Conservation (phyloP, 2,113 vertebrate genomes). For the Nesogale talazaci region DNA sequence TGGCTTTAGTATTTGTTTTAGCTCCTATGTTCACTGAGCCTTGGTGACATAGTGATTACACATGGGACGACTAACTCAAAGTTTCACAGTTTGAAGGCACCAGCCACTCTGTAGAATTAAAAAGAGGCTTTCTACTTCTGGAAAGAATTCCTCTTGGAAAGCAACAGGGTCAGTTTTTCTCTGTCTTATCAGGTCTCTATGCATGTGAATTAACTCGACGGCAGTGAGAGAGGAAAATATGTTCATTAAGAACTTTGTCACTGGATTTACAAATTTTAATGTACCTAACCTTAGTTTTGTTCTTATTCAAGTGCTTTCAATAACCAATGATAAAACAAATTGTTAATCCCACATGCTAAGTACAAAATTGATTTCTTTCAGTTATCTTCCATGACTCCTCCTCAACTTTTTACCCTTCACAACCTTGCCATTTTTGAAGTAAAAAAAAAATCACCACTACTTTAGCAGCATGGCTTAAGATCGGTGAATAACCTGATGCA, state of each 20-base stretch:
- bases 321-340: background rate
- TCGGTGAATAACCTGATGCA: background rate
- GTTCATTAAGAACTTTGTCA: background rate
- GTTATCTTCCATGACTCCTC: background rate
- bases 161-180: too few species aligned
- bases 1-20: background rate
- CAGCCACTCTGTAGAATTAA: too few species aligned
- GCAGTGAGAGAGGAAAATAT: too few species aligned
- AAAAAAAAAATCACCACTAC: background rate
- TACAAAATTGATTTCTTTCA: background rate
- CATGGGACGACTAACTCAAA: too few species aligned
- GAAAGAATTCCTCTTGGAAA: too few species aligned
- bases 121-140: too few species aligned
- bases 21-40: background rate
- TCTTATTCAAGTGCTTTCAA: slow-evolving; percentile 21
- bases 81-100: too few species aligned
- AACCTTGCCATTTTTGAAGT: background rate
- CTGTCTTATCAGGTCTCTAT: too few species aligned
- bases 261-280: background rate
- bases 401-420: background rate
- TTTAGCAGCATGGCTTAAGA: background rate
- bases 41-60: background rate
- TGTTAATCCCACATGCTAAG: background rate
- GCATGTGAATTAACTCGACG: too few species aligned
- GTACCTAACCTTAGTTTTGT: background rate